These are phyloP conservation scores for Calliopum simillimum DNA, from an alignment of 2,888 invertebrate genomes.

Conservation along the genomic window DNA sequence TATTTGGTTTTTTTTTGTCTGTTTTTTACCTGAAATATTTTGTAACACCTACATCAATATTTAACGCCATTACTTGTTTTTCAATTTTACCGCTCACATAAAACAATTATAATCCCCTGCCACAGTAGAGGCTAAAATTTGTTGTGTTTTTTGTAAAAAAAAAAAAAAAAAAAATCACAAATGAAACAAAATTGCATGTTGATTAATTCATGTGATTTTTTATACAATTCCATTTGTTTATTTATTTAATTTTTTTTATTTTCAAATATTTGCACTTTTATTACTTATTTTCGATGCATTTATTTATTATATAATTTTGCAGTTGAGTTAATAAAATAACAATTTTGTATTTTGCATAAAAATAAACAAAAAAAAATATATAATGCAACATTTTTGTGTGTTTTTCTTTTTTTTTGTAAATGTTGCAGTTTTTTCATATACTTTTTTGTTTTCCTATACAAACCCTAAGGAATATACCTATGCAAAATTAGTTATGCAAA, in stretches of 20 bases:
- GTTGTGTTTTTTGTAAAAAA: too few relatives aligned
- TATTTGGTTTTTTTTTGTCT: too few relatives aligned
- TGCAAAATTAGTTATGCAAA: background rate
- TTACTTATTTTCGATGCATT: background rate
- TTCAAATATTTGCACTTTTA: conserved; percentile 10
- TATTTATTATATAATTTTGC: background rate
- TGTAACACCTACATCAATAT: too few relatives aligned
- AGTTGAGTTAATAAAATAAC: background rate
- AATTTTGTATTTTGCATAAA: conserved; percentile 11
- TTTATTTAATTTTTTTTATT: background rate
- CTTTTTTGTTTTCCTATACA: background rate
- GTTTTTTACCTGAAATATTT: too few relatives aligned
- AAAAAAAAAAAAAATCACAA: too few relatives aligned
- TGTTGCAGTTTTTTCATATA: background rate
- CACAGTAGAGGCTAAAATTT: too few relatives aligned
- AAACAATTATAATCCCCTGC: too few relatives aligned
- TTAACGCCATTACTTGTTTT: too few relatives aligned
- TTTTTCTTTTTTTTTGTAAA: background rate
- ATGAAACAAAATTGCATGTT: background rate
- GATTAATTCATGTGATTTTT: conserved; percentile 9
- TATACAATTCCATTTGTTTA: background rate
- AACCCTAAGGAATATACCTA: background rate
- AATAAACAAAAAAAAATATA: background rate
- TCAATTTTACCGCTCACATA: too few relatives aligned
- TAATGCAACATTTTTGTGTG: conserved; percentile 7